Conservation (phyloP, 2,113 vertebrate genomes). For the Elgaria multicarinata region DNA sequence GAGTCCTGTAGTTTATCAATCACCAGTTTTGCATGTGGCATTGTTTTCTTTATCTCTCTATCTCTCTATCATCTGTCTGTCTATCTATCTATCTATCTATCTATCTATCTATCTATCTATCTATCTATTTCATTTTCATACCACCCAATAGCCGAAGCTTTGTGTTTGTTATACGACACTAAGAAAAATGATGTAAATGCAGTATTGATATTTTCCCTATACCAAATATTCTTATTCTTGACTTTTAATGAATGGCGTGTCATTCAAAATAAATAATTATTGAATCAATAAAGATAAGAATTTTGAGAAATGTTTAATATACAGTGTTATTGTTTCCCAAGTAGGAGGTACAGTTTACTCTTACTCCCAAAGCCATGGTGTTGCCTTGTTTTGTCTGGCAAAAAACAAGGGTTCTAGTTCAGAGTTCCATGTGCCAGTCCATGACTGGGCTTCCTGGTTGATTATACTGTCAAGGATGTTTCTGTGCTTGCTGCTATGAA, state of each 20-base stretch:
- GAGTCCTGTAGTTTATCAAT: not conserved
- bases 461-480: not conserved
- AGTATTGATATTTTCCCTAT: not conserved
- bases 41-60: too few species aligned
- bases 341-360: not conserved
- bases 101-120: too few species aligned
- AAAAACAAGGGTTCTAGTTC: not conserved
- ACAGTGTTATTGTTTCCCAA: not conserved
- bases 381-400: not conserved
- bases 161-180: too few species aligned
- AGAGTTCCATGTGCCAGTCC: not conserved
- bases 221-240: not conserved
- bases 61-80: too few species aligned
- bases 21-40: not conserved
- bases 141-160: too few species aligned
- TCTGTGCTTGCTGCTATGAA: not conserved
- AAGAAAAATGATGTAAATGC: not conserved
- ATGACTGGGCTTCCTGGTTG: not conserved
- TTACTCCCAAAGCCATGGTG: not conserved
- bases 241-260: not conserved
- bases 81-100: too few species aligned
- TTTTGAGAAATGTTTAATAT: not conserved
- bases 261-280: not conserved
- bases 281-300: not conserved
- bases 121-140: too few species aligned